Percentiles rank a stretch among this genome's conserved stretches.
These are phyloP conservation scores for Platygyra sinensis DNA, from an alignment of 64 coral and sea anemone species.

Conservation along the genomic window DNA sequence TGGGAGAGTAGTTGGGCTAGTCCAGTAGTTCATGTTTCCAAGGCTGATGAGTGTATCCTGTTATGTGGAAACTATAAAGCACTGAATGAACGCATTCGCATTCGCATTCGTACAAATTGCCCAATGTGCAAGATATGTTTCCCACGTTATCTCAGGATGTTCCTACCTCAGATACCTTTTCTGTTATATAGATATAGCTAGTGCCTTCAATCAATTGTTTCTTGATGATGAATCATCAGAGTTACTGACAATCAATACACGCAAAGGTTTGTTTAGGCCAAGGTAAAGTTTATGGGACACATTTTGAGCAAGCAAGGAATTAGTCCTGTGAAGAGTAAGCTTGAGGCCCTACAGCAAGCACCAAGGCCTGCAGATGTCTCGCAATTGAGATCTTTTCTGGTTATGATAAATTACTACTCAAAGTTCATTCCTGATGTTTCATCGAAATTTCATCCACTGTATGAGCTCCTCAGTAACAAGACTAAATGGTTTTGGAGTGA, in stretches of 20 bases:
- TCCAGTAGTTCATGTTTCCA: background rate
- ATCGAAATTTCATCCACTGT: too few species aligned
- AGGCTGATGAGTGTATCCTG: constrained; percentile 35
- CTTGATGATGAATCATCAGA: constrained; percentile 47
- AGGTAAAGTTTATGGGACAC: constrained; percentile 23
- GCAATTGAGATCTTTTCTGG: background rate
- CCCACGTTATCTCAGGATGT: constrained; percentile 37
- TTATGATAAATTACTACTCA: background rate
- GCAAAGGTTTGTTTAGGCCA: constrained; percentile 48
- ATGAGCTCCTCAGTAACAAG: background rate
- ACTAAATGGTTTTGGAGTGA: background rate
- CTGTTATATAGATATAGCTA: constrained; percentile 55
- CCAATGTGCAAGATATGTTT: constrained; percentile 51
- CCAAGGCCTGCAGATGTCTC: background rate
- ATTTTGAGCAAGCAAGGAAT: too few species aligned
- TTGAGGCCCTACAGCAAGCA: background rate
- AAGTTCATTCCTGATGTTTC: background rate
- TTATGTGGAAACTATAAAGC: constrained; percentile 41
- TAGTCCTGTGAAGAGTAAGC: too few species aligned
- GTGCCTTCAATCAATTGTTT: constrained; percentile 55
- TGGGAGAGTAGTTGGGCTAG: too few species aligned
- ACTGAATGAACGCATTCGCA: constrained; percentile 44
- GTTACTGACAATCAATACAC: constrained; percentile 43
- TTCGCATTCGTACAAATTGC: constrained; percentile 47
- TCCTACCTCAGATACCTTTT: constrained; percentile 34